These are phyloP conservation scores for Germaria angustata DNA, from an alignment of 2,888 invertebrate species.

Conservation along the genomic window DNA sequence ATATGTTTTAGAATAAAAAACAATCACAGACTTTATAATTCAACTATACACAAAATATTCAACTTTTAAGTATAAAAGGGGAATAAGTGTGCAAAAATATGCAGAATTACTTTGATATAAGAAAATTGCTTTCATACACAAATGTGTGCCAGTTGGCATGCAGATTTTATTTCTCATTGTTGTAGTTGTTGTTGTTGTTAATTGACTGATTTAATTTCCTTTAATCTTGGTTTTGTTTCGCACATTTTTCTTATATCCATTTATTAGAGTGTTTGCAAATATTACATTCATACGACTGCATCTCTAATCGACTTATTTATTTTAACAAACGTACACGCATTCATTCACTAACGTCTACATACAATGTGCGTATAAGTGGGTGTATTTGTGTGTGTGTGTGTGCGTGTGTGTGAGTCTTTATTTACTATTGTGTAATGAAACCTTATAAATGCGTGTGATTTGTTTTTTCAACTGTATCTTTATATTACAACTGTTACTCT, in stretches of 20 bases:
- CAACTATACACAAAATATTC: no score
- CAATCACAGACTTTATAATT: no score
- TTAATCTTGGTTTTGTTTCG: slow-evolving; percentile 67
- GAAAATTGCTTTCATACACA: neutral
- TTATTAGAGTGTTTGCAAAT: slow-evolving; percentile 30
- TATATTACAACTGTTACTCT: neutral
- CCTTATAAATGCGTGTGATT: slow-evolving; percentile 67
- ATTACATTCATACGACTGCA: neutral
- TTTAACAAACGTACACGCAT: slow-evolving; percentile 9
- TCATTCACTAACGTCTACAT: neutral
- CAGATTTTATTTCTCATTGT: neutral
- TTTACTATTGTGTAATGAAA: slow-evolving; percentile 61
- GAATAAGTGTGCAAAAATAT: neutral
- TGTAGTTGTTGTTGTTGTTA: slow-evolving; percentile 19
- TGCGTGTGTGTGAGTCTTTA: neutral
- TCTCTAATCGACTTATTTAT: slow-evolving; percentile 37
- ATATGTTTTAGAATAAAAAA: no score
- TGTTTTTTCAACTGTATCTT: slow-evolving; percentile 36
- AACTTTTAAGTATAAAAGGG: slow-evolving; percentile 29
- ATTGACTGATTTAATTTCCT: slow-evolving; percentile 68
- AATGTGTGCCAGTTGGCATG: neutral
- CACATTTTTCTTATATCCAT: slow-evolving; percentile 25
- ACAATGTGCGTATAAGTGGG: neutral
- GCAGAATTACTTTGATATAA: slow-evolving; percentile 9
- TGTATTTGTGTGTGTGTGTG: neutral